These are phyloP conservation scores for Xiphorhynchus elegans DNA, from an alignment of 2,113 vertebrate genomes.

Conservation along the genomic window DNA sequence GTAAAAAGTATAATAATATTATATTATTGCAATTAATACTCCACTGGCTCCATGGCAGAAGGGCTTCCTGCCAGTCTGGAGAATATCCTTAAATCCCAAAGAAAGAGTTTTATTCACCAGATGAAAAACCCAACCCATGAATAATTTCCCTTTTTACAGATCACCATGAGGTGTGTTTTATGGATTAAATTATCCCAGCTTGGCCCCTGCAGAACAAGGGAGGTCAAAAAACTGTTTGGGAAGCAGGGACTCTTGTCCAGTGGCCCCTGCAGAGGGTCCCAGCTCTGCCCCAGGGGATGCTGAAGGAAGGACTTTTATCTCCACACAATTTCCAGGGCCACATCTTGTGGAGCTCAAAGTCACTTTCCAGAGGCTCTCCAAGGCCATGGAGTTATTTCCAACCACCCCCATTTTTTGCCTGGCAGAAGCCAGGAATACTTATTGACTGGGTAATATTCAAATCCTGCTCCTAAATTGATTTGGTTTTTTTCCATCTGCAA, in stretches of 20 bases:
- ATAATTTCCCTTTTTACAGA: background rate
- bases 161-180: fast-evolving
- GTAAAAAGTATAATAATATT: background rate
- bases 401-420: background rate
- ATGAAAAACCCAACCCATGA: background rate
- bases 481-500: background rate
- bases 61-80: background rate
- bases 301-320: background rate
- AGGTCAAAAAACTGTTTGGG: background rate
- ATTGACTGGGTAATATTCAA: background rate
- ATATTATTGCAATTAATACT: background rate
- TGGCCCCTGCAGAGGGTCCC: background rate
- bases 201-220: background rate
- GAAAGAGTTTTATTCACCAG: background rate
- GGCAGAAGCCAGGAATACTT: background rate
- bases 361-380: background rate
- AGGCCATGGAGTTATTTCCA: background rate
- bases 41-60: fast-evolving
- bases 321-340: background rate
- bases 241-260: background rate
- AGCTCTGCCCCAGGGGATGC: background rate
- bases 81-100: background rate
- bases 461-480: background rate
- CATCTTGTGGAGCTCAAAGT: background rate
- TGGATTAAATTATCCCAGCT: background rate